Base-by-base conservation (phyloP, 2,888 invertebrate genomes). In the Protodeltote pygarga region DNA sequence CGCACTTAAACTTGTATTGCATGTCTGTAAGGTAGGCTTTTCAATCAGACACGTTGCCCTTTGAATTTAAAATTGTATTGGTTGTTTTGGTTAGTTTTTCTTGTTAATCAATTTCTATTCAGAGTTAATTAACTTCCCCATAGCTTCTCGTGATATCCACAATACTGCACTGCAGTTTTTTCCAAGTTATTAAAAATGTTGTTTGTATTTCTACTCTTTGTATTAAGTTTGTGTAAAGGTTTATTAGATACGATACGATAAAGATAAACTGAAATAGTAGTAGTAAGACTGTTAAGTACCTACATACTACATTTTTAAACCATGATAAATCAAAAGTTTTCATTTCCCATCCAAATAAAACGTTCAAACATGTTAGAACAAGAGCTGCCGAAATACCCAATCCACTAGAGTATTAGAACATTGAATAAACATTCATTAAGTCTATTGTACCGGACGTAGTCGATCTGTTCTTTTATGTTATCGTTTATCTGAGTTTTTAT, bases 11-110 rank as follows among this genome's bases (percentile, higher is more conserved):
- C 73, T 77, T 81, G 79, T 85, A 79, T 84, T 81, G 84, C 85
- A 83, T 81, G 85, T 83, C 82, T 84, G 83, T 76, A 79, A 81
- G 80, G 81, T 81, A 72, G 75, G 79, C 81, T 86, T 85, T 87
- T 87, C 82, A 86, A 86, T 83, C 79, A 79, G 75, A 75, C 77
- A 78, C 75, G 65, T 72, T 71, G 69, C 62, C 70, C 68, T 73
- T 75, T 73, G 59, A 68, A 52, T 61, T 50, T 57, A 47, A n/a
- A 52, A 57, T 53, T 50, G 59, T 55, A 62, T 64, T 45, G 40
- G 35, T 50, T 53, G 62, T 61, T 62, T 68, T 60, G 51, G 54
- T 58, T 50, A 58, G 50, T 62, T 52, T 57, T 68, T 66, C 58
- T 58, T 63, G 59, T 55, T 59, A 53, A 51, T 53, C 47, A 57